Evolutionary conservation across 2,797 vertebrate species (phyloP).

Genomic region (Megalops cyprinoides): DNA sequence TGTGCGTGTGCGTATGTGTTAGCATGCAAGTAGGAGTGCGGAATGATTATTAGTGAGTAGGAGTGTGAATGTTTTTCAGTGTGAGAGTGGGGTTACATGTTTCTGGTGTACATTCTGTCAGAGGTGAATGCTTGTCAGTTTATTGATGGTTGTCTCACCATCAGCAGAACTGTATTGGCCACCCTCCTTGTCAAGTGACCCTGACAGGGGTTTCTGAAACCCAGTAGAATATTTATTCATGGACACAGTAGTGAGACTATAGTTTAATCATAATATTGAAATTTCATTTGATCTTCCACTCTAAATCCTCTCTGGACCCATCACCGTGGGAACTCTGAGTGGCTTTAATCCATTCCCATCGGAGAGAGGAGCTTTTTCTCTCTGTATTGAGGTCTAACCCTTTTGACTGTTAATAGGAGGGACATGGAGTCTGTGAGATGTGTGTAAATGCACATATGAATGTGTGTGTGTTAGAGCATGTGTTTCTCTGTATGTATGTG

Average conservation of each 20-base stretch:
- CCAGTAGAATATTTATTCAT: background rate
- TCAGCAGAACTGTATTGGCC: too few species aligned
- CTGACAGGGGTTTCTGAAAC: too few species aligned
- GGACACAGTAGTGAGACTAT: background rate
- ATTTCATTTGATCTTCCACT: background rate
- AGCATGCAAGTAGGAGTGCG: background rate
- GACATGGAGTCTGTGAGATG: background rate
- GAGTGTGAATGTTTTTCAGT: background rate
- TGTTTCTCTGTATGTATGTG: background rate
- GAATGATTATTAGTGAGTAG: too few species aligned
- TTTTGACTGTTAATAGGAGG: background rate
- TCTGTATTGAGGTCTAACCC: background rate
- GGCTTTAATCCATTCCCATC: background rate
- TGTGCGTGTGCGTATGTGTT: too few species aligned
- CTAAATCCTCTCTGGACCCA: too few species aligned
- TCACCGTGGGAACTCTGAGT: background rate
- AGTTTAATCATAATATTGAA: background rate
- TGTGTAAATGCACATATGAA: background rate
- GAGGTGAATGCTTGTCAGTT: too few species aligned
- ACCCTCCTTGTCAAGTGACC: too few species aligned
- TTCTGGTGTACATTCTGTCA: too few species aligned
- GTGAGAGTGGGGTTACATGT: background rate
- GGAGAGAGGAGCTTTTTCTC: background rate
- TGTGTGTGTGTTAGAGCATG: conserved; percentile 28
- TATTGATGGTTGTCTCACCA: too few species aligned